Base-by-base conservation (phyloP, 2,113 vertebrate genomes). In the Catharus fuscescens region DNA sequence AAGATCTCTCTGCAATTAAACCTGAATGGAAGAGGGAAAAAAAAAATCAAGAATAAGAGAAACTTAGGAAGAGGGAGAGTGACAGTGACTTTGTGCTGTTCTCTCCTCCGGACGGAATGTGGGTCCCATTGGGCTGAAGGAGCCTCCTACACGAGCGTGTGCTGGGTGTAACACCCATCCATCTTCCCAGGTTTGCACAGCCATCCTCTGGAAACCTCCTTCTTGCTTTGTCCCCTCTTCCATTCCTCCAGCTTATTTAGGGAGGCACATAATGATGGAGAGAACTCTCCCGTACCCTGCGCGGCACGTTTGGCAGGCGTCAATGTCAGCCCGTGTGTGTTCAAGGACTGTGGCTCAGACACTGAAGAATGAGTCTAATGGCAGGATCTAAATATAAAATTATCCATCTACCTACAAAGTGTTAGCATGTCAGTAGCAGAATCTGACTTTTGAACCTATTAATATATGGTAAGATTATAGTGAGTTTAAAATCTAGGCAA, bases 351-450 rank as follows among this genome's bases (percentile, higher is more conserved):
- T 2, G 1, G 24, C 28, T 14, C 73, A 29, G 32, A 9, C 28
- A 54, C 12, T 59, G 73, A 82, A 28, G 62, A 71, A 64, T 65
- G n/a, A 70, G 50, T 24, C 84, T 92, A 36, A 1, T 60, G 90
- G 54, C 59, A 82, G 6, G 29, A 90, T 92, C 85, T 90, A 94
- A 95, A 93, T 57, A 88, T 28, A 54, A 91, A 90, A 86, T 91
- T 79, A 83, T 34, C n/a, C 53, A 54, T 32, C 70, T 8, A 44
- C 45, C 54, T 66, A n/a, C 61, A 50, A 69, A 65, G 34, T 26
- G 64, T 29, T 71, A 95, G 28, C 40, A 52, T 1, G 0, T 76
- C 3, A 0, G 48, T 1, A 62, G 62, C 60, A 80, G 29, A 60
- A 90, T 40, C 54, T 66, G 60, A 74, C 25, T 32, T 83, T 52